phyloP scores from a whole-genome alignment of 2,113 vertebrate species.

The Okapia johnstoni region DNA sequence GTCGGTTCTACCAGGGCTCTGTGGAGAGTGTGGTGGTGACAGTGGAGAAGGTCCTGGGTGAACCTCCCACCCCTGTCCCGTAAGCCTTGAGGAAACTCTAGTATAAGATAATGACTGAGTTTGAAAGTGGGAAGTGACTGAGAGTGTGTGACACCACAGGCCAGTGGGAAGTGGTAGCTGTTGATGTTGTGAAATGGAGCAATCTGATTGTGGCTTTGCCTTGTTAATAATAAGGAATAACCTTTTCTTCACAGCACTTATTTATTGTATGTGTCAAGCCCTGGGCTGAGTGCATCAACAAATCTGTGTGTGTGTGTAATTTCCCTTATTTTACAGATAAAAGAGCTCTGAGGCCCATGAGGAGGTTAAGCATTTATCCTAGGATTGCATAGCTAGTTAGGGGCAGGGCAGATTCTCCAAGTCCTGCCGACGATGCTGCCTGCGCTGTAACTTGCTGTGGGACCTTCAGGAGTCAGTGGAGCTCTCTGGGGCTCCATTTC shows the following conservation, averaged over 20 bases:
- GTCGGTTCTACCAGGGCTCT: neutral
- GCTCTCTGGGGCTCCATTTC: neutral
- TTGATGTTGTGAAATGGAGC: neutral
- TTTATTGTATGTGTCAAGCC: neutral
- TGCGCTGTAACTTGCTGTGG: neutral
- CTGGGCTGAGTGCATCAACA: neutral
- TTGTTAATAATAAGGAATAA: neutral
- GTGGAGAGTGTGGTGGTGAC: neutral
- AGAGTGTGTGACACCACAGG: neutral
- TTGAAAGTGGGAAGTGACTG: neutral
- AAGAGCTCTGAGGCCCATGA: neutral
- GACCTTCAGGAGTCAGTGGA: neutral
- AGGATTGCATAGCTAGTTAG: neutral
- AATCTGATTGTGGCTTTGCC: neutral
- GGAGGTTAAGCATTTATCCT: neutral
- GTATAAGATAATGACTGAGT: rapidly evolving
- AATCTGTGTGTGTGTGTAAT: neutral
- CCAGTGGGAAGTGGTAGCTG: neutral
- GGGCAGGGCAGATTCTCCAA: neutral
- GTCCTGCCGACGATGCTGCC: rapidly evolving
- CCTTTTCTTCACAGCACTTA: neutral
- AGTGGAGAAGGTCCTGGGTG: neutral
- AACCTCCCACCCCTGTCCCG: neutral
- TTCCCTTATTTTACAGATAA: neutral
- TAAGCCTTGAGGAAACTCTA: neutral